Evolutionary conservation across 2,888 invertebrate species (phyloP).

Genomic region (Amphipoea oculea): DNA sequence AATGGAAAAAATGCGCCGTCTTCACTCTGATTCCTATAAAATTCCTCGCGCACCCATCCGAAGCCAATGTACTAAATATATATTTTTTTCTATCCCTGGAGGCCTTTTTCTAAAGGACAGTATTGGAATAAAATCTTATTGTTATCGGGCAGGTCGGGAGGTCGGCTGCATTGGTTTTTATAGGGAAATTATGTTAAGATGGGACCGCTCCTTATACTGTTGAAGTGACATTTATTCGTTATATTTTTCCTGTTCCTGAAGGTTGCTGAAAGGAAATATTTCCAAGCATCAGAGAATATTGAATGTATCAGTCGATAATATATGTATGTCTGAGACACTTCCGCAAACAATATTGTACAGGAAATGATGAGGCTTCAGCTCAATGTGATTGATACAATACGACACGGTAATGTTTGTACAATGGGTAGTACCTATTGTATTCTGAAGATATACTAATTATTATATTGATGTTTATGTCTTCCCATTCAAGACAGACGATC

Average conservation of each 20-base stretch:
- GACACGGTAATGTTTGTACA: slow-evolving; percentile 8
- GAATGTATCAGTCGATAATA: background rate
- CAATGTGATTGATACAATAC: slow-evolving; percentile 33
- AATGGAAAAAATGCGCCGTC: slow-evolving; percentile 55
- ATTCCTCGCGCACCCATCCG: slow-evolving; percentile 48
- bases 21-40: slow-evolving; percentile 61
- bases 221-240: slow-evolving; percentile 32
- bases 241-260: slow-evolving; percentile 22
- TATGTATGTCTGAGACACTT: slow-evolving; percentile 10
- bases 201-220: slow-evolving; percentile 17
- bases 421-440: background rate
- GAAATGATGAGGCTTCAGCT: slow-evolving; percentile 26
- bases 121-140: slow-evolving; percentile 65
- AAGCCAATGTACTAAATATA: slow-evolving; percentile 44
- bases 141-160: slow-evolving; percentile 20
- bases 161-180: slow-evolving; percentile 32
- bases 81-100: slow-evolving; percentile 21
- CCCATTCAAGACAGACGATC: background rate
- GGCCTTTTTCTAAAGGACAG: slow-evolving; percentile 42
- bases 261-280: slow-evolving; percentile 11
- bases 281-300: background rate
- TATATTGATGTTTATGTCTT: slow-evolving; percentile 1
- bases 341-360: slow-evolving; percentile 18
- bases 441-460: background rate
- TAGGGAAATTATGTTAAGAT: slow-evolving; percentile 51